phyloP scores from a whole-genome alignment of 1,140 invertebrate species.

The Eurytemora carolleeae region DNA sequence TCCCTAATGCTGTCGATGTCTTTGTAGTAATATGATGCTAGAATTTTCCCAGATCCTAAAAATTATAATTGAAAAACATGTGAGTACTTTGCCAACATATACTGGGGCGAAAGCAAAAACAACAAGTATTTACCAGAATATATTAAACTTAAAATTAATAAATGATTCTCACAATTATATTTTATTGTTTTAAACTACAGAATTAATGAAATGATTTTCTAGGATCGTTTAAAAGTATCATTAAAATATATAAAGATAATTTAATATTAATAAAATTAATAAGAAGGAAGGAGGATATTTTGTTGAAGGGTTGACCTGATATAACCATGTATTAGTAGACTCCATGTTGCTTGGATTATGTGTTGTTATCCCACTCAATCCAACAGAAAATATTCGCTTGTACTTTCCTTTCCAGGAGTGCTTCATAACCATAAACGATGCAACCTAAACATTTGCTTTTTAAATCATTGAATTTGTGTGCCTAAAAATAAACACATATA shows the following conservation, averaged over 20 bases:
- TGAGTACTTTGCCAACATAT: neutral
- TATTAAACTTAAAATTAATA: neutral
- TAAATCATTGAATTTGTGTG: no score
- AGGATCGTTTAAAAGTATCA: no score
- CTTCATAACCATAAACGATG: conserved; percentile 16
- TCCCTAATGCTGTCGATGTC: conserved; percentile 58
- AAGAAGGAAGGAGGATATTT: no score
- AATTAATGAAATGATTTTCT: no score
- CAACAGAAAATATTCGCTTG: conserved; percentile 91
- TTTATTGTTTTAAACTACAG: neutral
- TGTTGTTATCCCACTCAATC: conserved; percentile 81
- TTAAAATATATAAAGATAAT: no score
- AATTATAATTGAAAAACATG: neutral
- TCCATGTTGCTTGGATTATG: conserved; percentile 86
- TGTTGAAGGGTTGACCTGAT: no score
- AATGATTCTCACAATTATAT: neutral
- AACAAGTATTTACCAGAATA: neutral
- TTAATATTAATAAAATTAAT: no score
- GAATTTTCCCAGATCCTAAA: conserved; percentile 24
- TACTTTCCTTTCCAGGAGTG: conserved; percentile 40
- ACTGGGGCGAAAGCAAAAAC: neutral
- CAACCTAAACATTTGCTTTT: no score
- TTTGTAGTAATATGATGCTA: conserved; percentile 77
- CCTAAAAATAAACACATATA: no score
- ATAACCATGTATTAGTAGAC: conserved; percentile 86